Base-by-base conservation (phyloP, 2,113 vertebrate genomes). In the Oriolus oriolus region DNA sequence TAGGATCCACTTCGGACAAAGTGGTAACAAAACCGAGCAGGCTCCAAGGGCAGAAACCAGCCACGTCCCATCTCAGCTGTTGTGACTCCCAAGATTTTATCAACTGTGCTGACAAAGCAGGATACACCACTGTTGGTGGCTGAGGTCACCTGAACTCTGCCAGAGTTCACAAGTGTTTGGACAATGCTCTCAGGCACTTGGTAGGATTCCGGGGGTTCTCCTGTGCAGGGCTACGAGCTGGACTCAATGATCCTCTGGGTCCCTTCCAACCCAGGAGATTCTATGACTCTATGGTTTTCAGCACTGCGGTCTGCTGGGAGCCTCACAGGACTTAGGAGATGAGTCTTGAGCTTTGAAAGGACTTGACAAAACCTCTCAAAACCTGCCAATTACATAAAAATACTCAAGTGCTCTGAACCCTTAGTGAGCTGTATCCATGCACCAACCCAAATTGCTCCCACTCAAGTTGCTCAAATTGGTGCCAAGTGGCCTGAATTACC, bases 71-170 rank as follows among this genome's bases (percentile, higher is more conserved):
- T 3, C 47, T 33, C 35, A 35, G 68, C 44, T 31, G 33, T 3
- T 65, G 13, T 16, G 49, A 64, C 33, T 44, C 27, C 20, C 30
- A 22, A 31, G 53, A 76, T 17, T 69, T 37, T 21, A 86, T 1
- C 1, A 27, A 21, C 4, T 2, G 7, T 5, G 16, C 8, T 3
- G 4, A 39, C 33, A 31, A 15, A 66, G 57, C 6, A 2, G 50
- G 6, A 65, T 22, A 6, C 0, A 1, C 16, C 16, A 33, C 49
- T 22, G 26, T 3, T 1, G 5, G 70, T 42, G 20, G 53, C 3
- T 24, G 23, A 68, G 41, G 50, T 21, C 1, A 2, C 41, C 33
- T 63, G 71, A 70, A 56, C 31, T 77, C 64, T 77, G 31, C 22
- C 80, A 70, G 49, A 90, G 13, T 7, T 49, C 56, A 23, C 31